phyloP scores from a whole-genome alignment of 2,113 vertebrate species.

The Equus quagga region DNA sequence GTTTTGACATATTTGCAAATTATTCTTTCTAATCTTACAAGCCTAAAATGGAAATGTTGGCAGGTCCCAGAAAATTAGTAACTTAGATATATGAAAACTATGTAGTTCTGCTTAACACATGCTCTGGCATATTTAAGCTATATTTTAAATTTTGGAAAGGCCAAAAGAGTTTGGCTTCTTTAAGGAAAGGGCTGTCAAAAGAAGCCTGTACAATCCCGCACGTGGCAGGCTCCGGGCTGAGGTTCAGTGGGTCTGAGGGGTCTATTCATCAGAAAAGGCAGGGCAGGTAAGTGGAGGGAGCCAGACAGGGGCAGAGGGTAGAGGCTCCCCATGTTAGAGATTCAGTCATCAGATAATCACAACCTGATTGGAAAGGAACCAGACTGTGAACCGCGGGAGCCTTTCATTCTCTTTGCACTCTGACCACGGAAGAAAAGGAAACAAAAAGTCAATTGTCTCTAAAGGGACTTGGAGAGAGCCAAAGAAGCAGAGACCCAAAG shows the following conservation, averaged over 20 bases:
- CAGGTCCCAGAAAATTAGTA: constrained; percentile 74
- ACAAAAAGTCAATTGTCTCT: constrained; percentile 62
- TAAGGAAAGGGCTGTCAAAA: constrained; percentile 69
- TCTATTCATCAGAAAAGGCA: constrained; percentile 47
- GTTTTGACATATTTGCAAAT: constrained; percentile 66
- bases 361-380: constrained; percentile 41
- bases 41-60: constrained; percentile 77
- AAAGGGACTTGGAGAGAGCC: neutral
- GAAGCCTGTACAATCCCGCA: neutral
- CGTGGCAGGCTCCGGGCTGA: neutral
- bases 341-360: constrained; percentile 40
- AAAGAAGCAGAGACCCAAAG: constrained; percentile 30
- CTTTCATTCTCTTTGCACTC: constrained; percentile 63
- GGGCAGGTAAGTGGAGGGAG: neutral
- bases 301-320: neutral
- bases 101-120: constrained; percentile 68
- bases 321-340: neutral
- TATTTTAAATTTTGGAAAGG: constrained; percentile 76
- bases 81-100: constrained; percentile 73
- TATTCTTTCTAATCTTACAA: constrained; percentile 74
- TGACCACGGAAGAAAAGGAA: constrained; percentile 54
- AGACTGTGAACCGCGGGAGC: constrained; percentile 22
- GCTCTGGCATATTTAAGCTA: constrained; percentile 72
- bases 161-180: constrained; percentile 74
- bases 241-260: neutral